A percentile compares a stretch with the other conserved stretches of the same genome.
phyloP scores from a whole-genome alignment of 2,888 invertebrate genomes.

The Ferdinandea cuprea region DNA sequence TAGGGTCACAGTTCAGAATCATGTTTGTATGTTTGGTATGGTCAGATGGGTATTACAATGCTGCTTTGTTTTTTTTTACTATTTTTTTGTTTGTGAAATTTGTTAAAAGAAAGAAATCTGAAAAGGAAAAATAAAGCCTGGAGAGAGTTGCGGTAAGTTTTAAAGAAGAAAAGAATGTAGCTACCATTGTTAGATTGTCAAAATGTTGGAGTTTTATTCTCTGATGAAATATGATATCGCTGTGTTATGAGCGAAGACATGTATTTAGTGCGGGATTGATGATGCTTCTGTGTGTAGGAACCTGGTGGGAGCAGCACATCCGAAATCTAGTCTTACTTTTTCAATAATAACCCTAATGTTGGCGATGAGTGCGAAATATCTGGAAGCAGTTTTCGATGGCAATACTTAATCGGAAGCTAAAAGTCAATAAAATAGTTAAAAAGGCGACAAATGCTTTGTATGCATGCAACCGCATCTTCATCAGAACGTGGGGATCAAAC shows the following conservation, averaged over 20 bases:
- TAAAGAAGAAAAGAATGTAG: slow-evolving; percentile 3
- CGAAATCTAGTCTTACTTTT: no score
- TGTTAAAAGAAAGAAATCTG: background rate
- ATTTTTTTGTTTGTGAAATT: slow-evolving; percentile 15
- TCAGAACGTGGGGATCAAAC: no score
- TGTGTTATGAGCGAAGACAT: background rate
- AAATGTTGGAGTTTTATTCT: background rate
- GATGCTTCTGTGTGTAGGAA: background rate
- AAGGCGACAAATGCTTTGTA: no score
- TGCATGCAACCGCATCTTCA: no score
- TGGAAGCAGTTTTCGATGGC: no score
- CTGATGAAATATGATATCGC: background rate
- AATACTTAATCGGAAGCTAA: no score
- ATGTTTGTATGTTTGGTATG: slow-evolving; percentile 39
- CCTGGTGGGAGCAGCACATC: no score
- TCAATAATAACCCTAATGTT: no score
- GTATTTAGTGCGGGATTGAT: background rate
- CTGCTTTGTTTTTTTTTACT: background rate
- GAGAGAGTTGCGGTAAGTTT: slow-evolving; percentile 7
- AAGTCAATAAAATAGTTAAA: no score
- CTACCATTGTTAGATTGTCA: slow-evolving; percentile 19
- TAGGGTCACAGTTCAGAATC: slow-evolving; percentile 52
- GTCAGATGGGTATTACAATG: slow-evolving; percentile 28
- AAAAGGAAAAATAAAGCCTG: background rate
- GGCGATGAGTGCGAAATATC: no score